phyloP scores from a whole-genome alignment of 2,797 vertebrate genomes.

The Epinephelus coioides region DNA sequence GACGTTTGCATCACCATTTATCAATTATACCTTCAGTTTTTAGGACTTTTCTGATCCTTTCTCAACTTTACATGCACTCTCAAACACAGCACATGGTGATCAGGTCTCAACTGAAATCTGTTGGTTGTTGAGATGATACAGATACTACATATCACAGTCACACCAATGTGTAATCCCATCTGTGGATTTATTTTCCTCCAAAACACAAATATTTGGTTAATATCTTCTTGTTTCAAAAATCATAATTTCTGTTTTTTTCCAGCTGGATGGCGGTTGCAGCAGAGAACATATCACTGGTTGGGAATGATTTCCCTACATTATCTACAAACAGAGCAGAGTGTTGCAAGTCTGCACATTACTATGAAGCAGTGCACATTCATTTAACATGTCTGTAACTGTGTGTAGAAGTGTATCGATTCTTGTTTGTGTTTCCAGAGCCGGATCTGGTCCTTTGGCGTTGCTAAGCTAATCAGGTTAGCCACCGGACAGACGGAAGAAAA shows the following conservation, averaged over 20 bases:
- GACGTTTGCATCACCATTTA: no score
- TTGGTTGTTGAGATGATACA: neutral
- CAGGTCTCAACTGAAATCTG: neutral
- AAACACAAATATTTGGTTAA: neutral
- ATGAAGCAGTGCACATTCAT: neutral
- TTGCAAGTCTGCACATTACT: neutral
- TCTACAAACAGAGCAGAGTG: neutral
- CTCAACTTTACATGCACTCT: no score
- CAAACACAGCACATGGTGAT: no score
- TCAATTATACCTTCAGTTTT: no score
- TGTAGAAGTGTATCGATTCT: neutral
- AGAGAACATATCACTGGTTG: neutral
- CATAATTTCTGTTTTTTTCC: no score
- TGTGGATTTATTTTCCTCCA: neutral
- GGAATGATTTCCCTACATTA: neutral
- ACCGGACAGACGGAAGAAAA: constrained; percentile 74
- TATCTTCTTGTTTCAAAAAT: no score
- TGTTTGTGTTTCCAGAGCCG: constrained; percentile 53
- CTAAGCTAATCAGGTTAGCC: constrained; percentile 82
- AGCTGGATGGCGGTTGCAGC: neutral
- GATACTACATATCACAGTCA: neutral
- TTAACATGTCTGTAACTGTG: neutral
- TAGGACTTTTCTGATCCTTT: no score
- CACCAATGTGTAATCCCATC: neutral
- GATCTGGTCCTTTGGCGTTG: constrained; percentile 69